A percentile compares a stretch with the other conserved stretches of the same genome.
Conservation (phyloP, 1,140 invertebrate species). For the Drosophila quadrilineata region DNA sequence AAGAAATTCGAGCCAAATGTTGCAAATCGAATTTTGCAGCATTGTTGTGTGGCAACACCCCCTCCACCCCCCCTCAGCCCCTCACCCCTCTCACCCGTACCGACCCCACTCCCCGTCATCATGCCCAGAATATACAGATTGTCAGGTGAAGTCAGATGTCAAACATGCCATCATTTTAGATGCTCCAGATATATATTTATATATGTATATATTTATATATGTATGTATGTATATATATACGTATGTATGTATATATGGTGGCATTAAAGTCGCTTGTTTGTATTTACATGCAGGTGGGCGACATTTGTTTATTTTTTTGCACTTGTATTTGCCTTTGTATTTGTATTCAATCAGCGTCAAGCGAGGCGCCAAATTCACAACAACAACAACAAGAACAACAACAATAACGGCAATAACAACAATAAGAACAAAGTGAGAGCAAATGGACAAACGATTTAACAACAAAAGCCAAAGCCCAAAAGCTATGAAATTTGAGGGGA, state of each 20-base stretch:
- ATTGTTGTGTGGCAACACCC: too few relatives aligned
- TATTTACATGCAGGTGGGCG: constrained; percentile 64
- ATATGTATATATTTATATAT: too few relatives aligned
- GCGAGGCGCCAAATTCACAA: constrained; percentile 35
- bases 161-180: constrained; percentile 73
- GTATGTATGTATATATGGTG: too few relatives aligned
- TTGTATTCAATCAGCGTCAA: constrained; percentile 78
- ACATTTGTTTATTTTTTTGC: constrained; percentile 68
- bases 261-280: constrained; percentile 68
- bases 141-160: constrained; percentile 35
- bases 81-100: too few relatives aligned
- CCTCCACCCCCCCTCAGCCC: too few relatives aligned
- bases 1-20: constrained; percentile 41
- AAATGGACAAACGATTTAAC: constrained; percentile 30
- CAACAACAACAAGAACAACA: constrained; percentile 10
- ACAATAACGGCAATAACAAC: constrained; percentile 17
- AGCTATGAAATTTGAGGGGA: constrained; percentile 35
- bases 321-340: constrained; percentile 60
- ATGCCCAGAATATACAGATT: not conserved
- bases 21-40: constrained; percentile 68
- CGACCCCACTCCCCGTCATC: too few relatives aligned
- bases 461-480: constrained; percentile 37
- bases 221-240: too few relatives aligned
- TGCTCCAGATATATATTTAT: too few relatives aligned
- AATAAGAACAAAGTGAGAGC: too few relatives aligned